These are phyloP conservation scores for Sus scrofa DNA, from an alignment of 2,113 vertebrate genomes.

Conservation along the genomic window DNA sequence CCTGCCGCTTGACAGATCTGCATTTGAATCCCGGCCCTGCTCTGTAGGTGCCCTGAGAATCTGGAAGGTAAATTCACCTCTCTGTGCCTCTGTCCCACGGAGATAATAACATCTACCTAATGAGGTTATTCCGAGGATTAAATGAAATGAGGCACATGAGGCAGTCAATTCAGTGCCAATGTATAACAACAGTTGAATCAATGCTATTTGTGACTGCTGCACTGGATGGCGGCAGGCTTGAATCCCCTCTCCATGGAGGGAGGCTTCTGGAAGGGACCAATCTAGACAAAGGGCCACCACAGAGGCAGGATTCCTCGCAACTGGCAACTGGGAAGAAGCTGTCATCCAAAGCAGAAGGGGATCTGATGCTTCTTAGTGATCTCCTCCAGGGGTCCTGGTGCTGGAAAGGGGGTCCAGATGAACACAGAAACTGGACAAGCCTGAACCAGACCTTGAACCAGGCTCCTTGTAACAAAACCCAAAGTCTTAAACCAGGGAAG, in stretches of 20 bases:
- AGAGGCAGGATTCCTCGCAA: not conserved
- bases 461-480: not conserved
- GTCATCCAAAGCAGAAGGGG: not conserved
- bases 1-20: not conserved
- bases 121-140: not conserved
- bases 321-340: not conserved
- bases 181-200: not conserved
- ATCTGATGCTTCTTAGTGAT: not conserved
- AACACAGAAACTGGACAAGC: not conserved
- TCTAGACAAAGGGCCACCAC: not conserved
- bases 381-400: not conserved
- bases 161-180: not conserved
- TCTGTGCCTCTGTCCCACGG: not conserved
- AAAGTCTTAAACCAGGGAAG: not conserved
- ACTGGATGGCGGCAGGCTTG: not conserved
- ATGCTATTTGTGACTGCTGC: not conserved
- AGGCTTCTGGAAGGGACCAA: not conserved
- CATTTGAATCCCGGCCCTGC: not conserved
- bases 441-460: not conserved
- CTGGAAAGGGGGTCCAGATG: not conserved
- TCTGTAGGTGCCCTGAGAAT: not conserved
- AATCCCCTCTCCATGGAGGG: rapidly evolving
- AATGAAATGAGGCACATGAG: not conserved
- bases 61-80: not conserved
- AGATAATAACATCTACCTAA: not conserved